These are phyloP conservation scores for Sebastes oblongus DNA, from an alignment of 2,797 vertebrate genomes.

Conservation along the genomic window DNA sequence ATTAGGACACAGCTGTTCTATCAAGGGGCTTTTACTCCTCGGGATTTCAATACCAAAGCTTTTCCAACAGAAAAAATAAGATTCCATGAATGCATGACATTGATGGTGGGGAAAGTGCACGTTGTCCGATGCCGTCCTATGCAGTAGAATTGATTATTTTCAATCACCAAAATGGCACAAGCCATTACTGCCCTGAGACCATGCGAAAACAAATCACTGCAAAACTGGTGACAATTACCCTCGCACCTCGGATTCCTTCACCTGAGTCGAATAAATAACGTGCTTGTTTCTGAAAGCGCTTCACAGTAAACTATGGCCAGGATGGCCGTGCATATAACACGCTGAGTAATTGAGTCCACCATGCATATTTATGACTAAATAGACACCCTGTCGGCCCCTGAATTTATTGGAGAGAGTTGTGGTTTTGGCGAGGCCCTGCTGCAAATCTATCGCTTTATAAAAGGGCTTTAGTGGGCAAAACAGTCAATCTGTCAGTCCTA, in stretches of 20 bases:
- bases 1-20: conserved; percentile 65
- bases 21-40: conserved; percentile 31
- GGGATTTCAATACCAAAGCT: conserved; percentile 30
- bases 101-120: background rate
- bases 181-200: conserved; percentile 15
- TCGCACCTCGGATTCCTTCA: conserved; percentile 34
- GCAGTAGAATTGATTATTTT: conserved; percentile 30
- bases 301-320: conserved; percentile 34
- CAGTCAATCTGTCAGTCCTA: conserved; percentile 68
- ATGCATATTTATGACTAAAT: conserved; percentile 78
- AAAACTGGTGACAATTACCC: conserved; percentile 33
- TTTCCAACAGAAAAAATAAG: background rate
- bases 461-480: conserved; percentile 68
- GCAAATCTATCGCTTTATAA: conserved; percentile 75
- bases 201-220: conserved; percentile 40
- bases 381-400: conserved; percentile 51
- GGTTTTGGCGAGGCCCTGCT: conserved; percentile 49
- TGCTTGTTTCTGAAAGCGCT: conserved; percentile 42
- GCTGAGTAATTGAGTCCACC: conserved; percentile 68
- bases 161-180: conserved; percentile 32
- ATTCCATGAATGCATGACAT: background rate
- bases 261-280: conserved; percentile 62
- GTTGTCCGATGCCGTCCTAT: background rate
- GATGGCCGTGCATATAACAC: conserved; percentile 43
- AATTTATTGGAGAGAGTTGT: conserved; percentile 70